These are phyloP conservation scores for Sebastes steindachneri DNA, from an alignment of 2,797 vertebrate genomes.

Conservation along the genomic window DNA sequence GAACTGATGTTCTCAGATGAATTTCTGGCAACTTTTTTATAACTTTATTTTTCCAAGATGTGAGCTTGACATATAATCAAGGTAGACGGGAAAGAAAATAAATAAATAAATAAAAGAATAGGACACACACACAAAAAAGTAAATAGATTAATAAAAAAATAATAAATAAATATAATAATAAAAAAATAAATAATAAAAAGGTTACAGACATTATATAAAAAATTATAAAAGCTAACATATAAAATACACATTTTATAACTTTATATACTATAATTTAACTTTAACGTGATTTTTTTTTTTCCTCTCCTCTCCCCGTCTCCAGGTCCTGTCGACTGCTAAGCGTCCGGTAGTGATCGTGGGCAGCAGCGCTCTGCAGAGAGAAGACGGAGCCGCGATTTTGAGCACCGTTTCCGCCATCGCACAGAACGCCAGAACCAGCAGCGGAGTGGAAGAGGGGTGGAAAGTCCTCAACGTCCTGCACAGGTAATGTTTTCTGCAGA, in stretches of 20 bases:
- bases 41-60: no score
- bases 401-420: slow-evolving; percentile 89
- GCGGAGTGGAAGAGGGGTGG: slow-evolving; percentile 88
- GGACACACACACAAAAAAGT: no score
- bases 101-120: no score
- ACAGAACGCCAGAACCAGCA: slow-evolving; percentile 88
- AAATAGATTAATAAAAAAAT: no score
- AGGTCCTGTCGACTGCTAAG: slow-evolving; percentile 90
- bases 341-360: slow-evolving; percentile 93
- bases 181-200: no score
- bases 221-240: no score
- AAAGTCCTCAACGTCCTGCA: slow-evolving; percentile 93
- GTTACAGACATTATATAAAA: no score
- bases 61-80: no score
- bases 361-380: slow-evolving; percentile 91
- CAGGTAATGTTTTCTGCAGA: slow-evolving; percentile 62
- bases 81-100: no score
- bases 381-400: slow-evolving; percentile 91
- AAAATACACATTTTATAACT: no score
- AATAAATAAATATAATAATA: no score
- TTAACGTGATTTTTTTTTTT: rapidly evolving
- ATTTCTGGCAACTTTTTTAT: neutral
- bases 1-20: neutral
- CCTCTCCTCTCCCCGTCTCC: neutral
- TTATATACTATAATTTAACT: neutral